A percentile compares a stretch with the other conserved stretches of the same genome.
Conservation (phyloP, 2,113 vertebrate species). For the Pavo muticus region DNA sequence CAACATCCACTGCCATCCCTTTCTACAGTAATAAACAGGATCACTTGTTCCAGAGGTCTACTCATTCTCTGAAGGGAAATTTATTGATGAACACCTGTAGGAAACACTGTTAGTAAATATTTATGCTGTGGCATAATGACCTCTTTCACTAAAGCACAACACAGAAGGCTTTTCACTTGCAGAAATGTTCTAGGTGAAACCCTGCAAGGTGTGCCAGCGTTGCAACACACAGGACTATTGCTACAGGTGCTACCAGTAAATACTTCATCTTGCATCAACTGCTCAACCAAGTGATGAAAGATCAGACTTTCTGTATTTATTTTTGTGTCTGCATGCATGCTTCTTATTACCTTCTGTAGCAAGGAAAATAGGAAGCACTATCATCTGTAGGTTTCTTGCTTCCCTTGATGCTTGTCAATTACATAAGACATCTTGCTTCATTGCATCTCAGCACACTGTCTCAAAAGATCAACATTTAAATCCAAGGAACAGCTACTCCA, state of each 20-base stretch:
- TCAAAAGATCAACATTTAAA: not conserved
- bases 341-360: not conserved
- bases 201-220: constrained; percentile 50
- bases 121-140: constrained; percentile 36
- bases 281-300: constrained; percentile 35
- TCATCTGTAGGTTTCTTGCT: not conserved
- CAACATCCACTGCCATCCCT: not conserved
- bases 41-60: not conserved
- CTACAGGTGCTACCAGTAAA: constrained; percentile 56
- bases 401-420: not conserved
- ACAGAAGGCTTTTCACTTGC: constrained; percentile 31
- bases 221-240: constrained; percentile 15
- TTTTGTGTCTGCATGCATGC: not conserved
- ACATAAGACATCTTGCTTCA: not conserved
- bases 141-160: constrained; percentile 28
- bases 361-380: not conserved
- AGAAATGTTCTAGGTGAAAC: not conserved
- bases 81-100: constrained; percentile 29
- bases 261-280: constrained; percentile 18
- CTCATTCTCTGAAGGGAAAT: constrained; percentile 33
- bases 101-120: constrained; percentile 56
- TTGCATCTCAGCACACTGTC: not conserved
- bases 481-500: not conserved
- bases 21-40: constrained; percentile 14
- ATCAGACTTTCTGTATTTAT: not conserved